phyloP scores from a whole-genome alignment of 2,113 vertebrate species.

The Urocolius indicus region DNA sequence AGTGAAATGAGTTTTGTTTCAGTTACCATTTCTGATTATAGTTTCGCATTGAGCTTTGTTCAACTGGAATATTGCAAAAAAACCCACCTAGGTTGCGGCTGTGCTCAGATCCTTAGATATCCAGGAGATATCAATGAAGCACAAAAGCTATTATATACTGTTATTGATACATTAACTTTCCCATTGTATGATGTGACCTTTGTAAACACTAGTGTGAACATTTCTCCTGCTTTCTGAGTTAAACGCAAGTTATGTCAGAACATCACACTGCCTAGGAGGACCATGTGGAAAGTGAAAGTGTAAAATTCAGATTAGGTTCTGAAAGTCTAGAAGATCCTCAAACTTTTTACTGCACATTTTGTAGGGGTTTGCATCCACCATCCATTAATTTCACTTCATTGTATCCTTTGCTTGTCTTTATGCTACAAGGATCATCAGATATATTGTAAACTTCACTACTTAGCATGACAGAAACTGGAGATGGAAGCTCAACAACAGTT shows the following conservation, averaged over 20 bases:
- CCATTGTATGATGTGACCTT: background rate
- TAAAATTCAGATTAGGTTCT: background rate
- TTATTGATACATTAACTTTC: background rate
- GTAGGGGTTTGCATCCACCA: background rate
- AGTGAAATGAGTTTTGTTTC: background rate
- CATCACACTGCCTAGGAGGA: background rate
- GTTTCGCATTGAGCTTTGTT: background rate
- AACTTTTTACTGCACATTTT: background rate
- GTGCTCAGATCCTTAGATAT: background rate
- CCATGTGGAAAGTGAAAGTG: background rate
- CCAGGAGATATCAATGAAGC: background rate
- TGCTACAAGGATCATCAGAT: background rate
- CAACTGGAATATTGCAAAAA: background rate
- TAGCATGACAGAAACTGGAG: background rate
- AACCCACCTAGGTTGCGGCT: background rate
- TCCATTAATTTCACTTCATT: background rate
- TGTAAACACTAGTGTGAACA: background rate
- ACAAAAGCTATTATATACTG: background rate
- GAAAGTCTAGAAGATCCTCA: background rate
- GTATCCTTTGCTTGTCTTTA: background rate
- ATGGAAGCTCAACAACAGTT: background rate
- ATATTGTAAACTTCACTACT: background rate
- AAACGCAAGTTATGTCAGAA: background rate
- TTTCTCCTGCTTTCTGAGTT: background rate
- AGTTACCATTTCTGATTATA: background rate